A percentile compares a stretch with the other conserved stretches of the same genome.
These are phyloP conservation scores for Synergus itoensis DNA, from an alignment of 2,888 invertebrate species.

Conservation along the genomic window DNA sequence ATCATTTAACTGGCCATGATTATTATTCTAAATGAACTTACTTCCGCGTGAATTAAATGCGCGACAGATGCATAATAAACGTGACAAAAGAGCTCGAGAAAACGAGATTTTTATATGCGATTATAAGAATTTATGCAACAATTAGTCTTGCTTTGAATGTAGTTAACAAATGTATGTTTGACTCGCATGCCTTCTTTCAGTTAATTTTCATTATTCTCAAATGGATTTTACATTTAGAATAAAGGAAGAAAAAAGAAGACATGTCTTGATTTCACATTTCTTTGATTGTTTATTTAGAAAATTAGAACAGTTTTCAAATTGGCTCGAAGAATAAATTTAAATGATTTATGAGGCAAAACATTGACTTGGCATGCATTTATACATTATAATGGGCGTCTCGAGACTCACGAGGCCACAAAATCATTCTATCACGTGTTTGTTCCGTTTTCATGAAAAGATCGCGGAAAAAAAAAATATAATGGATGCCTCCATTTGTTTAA, in stretches of 20 bases:
- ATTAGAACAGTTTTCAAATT: background rate
- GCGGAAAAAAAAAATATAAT: background rate
- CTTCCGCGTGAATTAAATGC: conserved; percentile 16
- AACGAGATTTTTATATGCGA: background rate
- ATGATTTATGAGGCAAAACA: background rate
- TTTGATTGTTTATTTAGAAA: background rate
- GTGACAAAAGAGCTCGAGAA: conserved; percentile 8
- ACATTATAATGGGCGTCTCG: conserved; percentile 9
- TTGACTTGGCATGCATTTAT: background rate
- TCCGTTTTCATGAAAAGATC: background rate
- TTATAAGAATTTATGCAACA: conserved; percentile 5
- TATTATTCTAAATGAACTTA: conserved; percentile 20
- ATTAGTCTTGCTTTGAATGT: background rate
- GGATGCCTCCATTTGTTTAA: too few species aligned
- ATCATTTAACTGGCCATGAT: conserved; percentile 17
- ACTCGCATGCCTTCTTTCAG: background rate
- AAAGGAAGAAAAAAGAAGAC: too few species aligned
- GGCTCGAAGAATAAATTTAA: background rate
- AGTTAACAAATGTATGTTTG: background rate
- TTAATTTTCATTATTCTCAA: background rate
- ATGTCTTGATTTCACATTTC: too few species aligned
- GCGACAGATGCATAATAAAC: conserved; percentile 18
- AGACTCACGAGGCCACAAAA: background rate
- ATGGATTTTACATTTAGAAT: background rate
- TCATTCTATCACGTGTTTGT: background rate